A percentile compares a stretch with the other conserved stretches of the same genome.
Evolutionary conservation across 2,797 vertebrate genomes (phyloP).

Genomic region (Lepilemur septentrionalis): DNA sequence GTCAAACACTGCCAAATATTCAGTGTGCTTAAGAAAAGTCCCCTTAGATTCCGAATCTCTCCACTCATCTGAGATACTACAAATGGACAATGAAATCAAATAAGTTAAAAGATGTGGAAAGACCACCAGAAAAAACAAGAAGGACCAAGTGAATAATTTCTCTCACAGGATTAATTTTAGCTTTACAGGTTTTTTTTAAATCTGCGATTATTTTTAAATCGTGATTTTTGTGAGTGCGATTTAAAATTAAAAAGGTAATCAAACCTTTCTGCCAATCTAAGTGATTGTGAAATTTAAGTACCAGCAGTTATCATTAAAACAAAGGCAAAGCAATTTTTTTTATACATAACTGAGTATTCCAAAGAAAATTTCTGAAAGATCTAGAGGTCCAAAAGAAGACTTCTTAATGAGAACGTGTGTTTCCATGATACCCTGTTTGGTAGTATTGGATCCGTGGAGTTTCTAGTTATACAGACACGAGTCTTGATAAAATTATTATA

Average conservation of each 20-base stretch:
- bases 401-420: not conserved
- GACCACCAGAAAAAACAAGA: constrained; percentile 65
- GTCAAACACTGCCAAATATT: not conserved
- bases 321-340: constrained; percentile 4
- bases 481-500: not conserved
- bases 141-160: not conserved
- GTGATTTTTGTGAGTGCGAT: not conserved
- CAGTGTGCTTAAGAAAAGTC: not conserved
- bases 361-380: constrained; percentile 18
- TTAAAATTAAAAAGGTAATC: constrained; percentile 38
- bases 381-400: not conserved
- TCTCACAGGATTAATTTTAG: not conserved
- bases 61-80: not conserved
- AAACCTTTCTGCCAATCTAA: not conserved
- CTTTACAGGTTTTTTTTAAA: not conserved
- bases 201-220: not conserved
- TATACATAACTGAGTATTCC: not conserved
- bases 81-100: constrained; percentile 56
- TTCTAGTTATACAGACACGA: not conserved
- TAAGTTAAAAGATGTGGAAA: constrained; percentile 51
- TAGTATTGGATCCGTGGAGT: not conserved
- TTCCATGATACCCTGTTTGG: not conserved
- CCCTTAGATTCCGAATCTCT: not conserved
- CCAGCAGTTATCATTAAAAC: not conserved
- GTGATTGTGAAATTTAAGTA: not conserved